A percentile compares a stretch with the other conserved stretches of the same genome.
Evolutionary conservation across 2,113 vertebrate genomes (phyloP).

Genomic region (Trachemys scripta): DNA sequence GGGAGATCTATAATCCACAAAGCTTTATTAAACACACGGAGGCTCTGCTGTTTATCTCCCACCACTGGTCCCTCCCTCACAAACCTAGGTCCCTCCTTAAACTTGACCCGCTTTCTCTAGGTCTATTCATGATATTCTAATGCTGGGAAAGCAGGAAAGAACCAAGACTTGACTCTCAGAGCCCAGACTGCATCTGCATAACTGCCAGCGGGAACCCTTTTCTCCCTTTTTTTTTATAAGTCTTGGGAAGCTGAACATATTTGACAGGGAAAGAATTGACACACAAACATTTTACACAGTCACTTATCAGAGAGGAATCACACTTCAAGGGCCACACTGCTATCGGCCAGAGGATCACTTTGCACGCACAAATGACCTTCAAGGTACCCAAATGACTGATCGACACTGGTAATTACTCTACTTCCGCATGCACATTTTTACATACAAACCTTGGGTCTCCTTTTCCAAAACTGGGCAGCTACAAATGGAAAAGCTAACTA

Average conservation of each 20-base stretch:
- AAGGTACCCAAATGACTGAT: background rate
- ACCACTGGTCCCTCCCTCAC: background rate
- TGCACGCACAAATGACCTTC: background rate
- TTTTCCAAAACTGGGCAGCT: accelerated
- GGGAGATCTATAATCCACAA: background rate
- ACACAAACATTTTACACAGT: background rate
- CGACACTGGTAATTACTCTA: background rate
- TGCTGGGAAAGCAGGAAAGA: background rate
- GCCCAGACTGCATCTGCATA: background rate
- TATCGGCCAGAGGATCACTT: background rate
- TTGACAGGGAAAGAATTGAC: background rate
- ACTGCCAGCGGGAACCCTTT: background rate
- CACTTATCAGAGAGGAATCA: background rate
- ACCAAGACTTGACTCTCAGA: background rate
- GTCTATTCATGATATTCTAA: background rate
- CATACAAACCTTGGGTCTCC: background rate
- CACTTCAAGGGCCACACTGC: background rate
- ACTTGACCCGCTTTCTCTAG: accelerated
- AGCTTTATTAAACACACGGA: background rate
- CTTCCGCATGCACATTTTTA: background rate
- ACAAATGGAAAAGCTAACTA: background rate
- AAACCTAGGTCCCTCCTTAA: background rate
- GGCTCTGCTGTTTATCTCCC: background rate
- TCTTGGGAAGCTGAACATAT: background rate
- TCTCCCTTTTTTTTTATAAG: background rate